Conservation (phyloP, 2,888 invertebrate genomes). For the Megalurothrips usitatus region DNA sequence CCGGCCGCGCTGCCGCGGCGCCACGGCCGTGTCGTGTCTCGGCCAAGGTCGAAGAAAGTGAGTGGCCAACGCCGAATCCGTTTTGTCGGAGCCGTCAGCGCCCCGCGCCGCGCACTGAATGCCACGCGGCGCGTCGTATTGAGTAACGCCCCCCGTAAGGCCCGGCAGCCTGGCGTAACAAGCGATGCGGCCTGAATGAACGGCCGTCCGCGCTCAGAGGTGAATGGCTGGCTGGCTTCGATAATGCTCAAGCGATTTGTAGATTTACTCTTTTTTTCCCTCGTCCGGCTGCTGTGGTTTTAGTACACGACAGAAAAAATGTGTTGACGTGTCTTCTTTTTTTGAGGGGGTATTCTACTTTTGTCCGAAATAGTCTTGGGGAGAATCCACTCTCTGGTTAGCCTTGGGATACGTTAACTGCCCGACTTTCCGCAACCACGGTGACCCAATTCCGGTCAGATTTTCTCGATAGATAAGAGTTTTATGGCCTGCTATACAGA, state of each 20-base stretch:
- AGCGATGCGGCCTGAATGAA: background rate
- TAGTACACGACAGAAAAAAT: no score
- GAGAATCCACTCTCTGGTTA: no score
- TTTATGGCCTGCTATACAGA: background rate
- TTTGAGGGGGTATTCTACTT: no score
- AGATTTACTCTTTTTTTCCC: background rate
- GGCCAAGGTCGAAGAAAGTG: slow-evolving; percentile 17
- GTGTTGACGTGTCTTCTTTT: no score
- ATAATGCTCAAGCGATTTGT: background rate
- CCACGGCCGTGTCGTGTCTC: background rate
- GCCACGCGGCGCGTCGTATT: background rate
- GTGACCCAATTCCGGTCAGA: no score
- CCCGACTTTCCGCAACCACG: no score
- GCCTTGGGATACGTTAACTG: no score
- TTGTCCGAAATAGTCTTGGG: no score
- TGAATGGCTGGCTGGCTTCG: no score
- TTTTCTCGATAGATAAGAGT: no score
- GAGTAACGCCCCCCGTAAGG: background rate
- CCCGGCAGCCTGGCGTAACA: background rate
- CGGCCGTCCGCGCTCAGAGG: background rate
- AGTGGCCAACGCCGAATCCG: background rate
- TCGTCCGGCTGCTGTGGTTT: no score
- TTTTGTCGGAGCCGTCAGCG: background rate
- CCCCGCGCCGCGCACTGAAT: no score
- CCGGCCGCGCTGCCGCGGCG: background rate